Evolutionary conservation across 2,888 invertebrate species (phyloP).

Genomic region (Osedax fenrisi): DNA sequence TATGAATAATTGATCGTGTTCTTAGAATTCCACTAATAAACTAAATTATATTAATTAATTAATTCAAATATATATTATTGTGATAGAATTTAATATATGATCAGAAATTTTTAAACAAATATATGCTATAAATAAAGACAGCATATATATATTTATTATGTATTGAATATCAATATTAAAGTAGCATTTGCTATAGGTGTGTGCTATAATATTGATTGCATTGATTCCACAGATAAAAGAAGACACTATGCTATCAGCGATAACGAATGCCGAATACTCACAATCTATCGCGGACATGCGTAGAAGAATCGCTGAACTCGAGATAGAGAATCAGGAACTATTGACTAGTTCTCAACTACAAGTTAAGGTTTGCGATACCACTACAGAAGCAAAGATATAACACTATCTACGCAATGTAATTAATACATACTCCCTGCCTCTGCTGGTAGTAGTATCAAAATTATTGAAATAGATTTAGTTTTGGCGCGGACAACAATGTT

Average conservation of each 20-base stretch:
- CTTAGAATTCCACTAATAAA: too few species aligned
- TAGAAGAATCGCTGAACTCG: conserved; percentile 81
- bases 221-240: conserved; percentile 60
- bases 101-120: too few species aligned
- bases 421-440: too few species aligned
- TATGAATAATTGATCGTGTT: neutral
- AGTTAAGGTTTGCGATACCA: neutral
- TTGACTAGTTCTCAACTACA: neutral
- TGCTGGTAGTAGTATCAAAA: neutral
- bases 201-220: neutral
- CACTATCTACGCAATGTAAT: too few species aligned
- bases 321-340: conserved; percentile 52
- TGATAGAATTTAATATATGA: neutral
- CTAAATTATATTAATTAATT: neutral
- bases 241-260: conserved; percentile 80
- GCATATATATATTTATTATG: too few species aligned
- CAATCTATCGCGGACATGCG: conserved; percentile 83
- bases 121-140: too few species aligned
- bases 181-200: neutral
- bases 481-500: too few species aligned
- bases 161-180: neutral
- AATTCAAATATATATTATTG: neutral
- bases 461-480: neutral
- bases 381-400: too few species aligned
- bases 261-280: conserved; percentile 83